Percentiles rank a stretch among this genome's conserved stretches.
phyloP scores from a whole-genome alignment of 2,888 invertebrate species.

The Beris morrisii region DNA sequence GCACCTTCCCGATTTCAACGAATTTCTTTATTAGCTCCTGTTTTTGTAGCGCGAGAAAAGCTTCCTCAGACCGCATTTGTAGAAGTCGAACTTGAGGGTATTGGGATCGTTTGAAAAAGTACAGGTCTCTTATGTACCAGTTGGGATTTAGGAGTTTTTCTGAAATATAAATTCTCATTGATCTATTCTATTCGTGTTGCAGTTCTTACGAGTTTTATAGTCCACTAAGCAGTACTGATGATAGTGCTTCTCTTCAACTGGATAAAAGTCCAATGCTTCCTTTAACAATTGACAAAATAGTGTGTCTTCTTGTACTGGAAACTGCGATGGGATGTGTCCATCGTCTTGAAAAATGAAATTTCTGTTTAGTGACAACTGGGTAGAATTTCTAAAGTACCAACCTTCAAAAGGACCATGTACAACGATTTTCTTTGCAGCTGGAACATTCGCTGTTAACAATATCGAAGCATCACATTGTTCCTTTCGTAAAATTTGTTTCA shows the following conservation, averaged over 20 bases:
- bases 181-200: background rate
- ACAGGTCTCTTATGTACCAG: slow-evolving; percentile 92
- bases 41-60: slow-evolving; percentile 84
- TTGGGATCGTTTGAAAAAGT: slow-evolving; percentile 94
- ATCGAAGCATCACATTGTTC: slow-evolving; percentile 99
- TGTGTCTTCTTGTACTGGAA: slow-evolving; percentile 97
- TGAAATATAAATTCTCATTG: slow-evolving; percentile 51
- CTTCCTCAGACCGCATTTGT: slow-evolving; percentile 89
- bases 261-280: slow-evolving; percentile 95
- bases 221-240: slow-evolving; percentile 95
- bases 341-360: slow-evolving; percentile 64
- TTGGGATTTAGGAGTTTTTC: slow-evolving; percentile 96
- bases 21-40: slow-evolving; percentile 92
- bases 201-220: slow-evolving; percentile 89
- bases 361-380: background rate
- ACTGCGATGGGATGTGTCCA: slow-evolving; percentile 96
- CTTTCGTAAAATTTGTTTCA: slow-evolving; percentile 96
- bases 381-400: slow-evolving; percentile 10
- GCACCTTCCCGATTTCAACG: slow-evolving; percentile 95
- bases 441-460: slow-evolving; percentile 96
- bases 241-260: slow-evolving; percentile 87
- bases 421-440: slow-evolving; percentile 97
- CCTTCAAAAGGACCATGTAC: slow-evolving; percentile 78
- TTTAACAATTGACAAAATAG: slow-evolving; percentile 93
- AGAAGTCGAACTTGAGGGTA: slow-evolving; percentile 95